phyloP scores from a whole-genome alignment of 2,888 invertebrate species.

The Meandrusa payeni region DNA sequence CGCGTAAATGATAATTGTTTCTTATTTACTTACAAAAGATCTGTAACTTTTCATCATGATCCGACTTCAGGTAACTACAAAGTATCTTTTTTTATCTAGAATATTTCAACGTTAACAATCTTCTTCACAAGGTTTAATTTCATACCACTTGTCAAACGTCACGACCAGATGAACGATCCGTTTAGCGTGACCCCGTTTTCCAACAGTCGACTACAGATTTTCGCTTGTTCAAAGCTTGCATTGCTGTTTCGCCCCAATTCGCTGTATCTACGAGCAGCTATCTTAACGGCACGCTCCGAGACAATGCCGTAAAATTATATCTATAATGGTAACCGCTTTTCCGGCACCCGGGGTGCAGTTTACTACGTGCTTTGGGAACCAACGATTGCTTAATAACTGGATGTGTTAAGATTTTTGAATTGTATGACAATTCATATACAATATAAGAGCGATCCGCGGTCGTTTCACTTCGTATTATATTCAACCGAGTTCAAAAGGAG shows the following conservation, averaged over 20 bases:
- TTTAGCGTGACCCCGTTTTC: slow-evolving; percentile 11
- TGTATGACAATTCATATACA: too few species aligned
- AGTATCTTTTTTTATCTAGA: too few species aligned
- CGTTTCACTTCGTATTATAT: too few species aligned
- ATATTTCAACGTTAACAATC: not conserved
- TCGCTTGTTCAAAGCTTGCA: slow-evolving; percentile 19
- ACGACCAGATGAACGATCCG: slow-evolving; percentile 14
- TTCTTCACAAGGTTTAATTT: slow-evolving; percentile 12
- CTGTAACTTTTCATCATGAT: too few species aligned
- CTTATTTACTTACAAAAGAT: too few species aligned
- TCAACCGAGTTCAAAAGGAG: too few species aligned
- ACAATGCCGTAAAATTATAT: slow-evolving; percentile 24
- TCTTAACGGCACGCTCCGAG: slow-evolving; percentile 20
- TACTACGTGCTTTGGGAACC: slow-evolving; percentile 16
- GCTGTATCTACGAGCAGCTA: slow-evolving; percentile 16
- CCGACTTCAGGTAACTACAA: too few species aligned
- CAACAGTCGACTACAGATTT: slow-evolving; percentile 14
- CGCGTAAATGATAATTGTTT: too few species aligned
- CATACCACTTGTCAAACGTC: slow-evolving; percentile 14
- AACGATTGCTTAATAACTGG: not conserved
- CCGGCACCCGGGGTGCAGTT: slow-evolving; percentile 5
- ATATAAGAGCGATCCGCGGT: too few species aligned
- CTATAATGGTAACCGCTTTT: slow-evolving; percentile 13
- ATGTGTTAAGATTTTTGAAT: slow-evolving; percentile 2
- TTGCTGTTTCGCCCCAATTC: slow-evolving; percentile 20